Evolutionary conservation across 2,888 invertebrate species (phyloP).

Genomic region (Cataglyphis cursor): DNA sequence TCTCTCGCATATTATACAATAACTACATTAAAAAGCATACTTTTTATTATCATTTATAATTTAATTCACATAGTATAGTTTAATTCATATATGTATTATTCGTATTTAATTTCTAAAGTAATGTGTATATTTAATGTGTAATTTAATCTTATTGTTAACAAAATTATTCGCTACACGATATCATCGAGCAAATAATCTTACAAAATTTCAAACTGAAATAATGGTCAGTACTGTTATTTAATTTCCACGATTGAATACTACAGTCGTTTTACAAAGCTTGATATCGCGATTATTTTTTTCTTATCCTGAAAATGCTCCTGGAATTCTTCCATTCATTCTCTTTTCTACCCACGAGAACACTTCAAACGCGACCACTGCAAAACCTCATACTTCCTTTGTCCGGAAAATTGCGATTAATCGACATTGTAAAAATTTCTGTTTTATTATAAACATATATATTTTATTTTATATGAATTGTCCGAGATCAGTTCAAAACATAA

Average conservation of each 20-base stretch:
- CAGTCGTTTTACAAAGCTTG: slow-evolving; percentile 19
- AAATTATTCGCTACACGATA: slow-evolving; percentile 3
- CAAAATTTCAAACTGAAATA: background rate
- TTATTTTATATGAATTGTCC: background rate
- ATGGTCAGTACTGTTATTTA: slow-evolving; percentile 34
- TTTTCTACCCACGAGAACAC: slow-evolving; percentile 10
- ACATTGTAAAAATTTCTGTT: background rate
- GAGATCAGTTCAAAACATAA: background rate
- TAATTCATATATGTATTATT: background rate
- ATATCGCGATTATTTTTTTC: slow-evolving; percentile 8
- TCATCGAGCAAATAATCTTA: background rate
- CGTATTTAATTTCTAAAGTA: background rate
- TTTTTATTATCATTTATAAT: background rate
- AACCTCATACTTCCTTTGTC: slow-evolving; percentile 28
- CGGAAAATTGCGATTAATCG: background rate
- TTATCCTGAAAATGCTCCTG: background rate
- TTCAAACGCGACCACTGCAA: background rate
- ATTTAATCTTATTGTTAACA: slow-evolving; percentile 1
- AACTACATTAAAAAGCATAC: background rate
- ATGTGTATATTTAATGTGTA: background rate
- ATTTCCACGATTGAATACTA: slow-evolving; percentile 42
- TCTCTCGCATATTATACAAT: background rate
- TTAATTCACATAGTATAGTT: background rate
- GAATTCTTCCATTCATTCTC: slow-evolving; percentile 30
- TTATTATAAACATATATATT: background rate